Percentiles rank a stretch among this genome's conserved stretches.
phyloP scores from a whole-genome alignment of 2,888 invertebrate species.

The Ectobius pallidus region DNA sequence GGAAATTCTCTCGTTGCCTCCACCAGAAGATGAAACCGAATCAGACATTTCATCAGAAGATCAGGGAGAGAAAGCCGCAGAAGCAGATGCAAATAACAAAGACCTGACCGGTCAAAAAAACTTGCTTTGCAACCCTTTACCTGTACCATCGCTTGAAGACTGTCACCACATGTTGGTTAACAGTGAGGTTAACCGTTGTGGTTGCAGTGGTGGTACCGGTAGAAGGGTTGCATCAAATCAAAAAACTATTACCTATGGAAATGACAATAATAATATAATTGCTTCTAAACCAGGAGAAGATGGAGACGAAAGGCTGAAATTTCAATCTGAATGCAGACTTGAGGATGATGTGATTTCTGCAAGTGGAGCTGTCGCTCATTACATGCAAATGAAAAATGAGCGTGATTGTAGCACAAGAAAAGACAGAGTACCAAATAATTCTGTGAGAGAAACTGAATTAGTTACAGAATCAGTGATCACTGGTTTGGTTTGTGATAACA shows the following conservation, averaged over 20 bases:
- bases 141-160: constrained; percentile 59
- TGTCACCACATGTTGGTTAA: constrained; percentile 25
- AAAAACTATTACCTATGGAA: background rate
- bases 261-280: constrained; percentile 6
- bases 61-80: constrained; percentile 46
- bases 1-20: constrained; percentile 50
- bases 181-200: background rate
- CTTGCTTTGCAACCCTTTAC: constrained; percentile 62
- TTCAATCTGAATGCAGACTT: too few species aligned
- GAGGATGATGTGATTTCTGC: too few species aligned
- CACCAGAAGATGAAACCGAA: constrained; percentile 41
- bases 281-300: background rate
- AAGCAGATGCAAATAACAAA: constrained; percentile 44
- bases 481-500: too few species aligned
- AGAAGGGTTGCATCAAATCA: constrained; percentile 41
- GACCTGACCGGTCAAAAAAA: constrained; percentile 56
- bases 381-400: too few species aligned
- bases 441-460: too few species aligned
- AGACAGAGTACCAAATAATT: too few species aligned
- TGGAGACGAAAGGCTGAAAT: constrained; percentile 8
- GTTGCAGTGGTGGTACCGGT: constrained; percentile 31
- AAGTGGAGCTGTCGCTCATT: too few species aligned
- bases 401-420: too few species aligned
- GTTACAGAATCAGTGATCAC: too few species aligned
- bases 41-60: constrained; percentile 43